Conservation (phyloP, 2,113 vertebrate genomes). For the Rhinoderma darwinii region DNA sequence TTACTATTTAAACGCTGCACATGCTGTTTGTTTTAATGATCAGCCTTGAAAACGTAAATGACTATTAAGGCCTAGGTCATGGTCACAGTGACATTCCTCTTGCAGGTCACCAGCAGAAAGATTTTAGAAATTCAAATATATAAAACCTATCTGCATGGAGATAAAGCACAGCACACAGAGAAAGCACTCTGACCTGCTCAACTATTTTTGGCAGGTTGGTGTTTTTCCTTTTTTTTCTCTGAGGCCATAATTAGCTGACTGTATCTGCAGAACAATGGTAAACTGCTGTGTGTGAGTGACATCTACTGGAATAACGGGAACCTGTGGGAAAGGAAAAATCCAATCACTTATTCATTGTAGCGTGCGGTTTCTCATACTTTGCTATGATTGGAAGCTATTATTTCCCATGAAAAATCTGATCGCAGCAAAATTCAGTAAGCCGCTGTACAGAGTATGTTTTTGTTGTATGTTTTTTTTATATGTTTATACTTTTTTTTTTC, state of each 20-base stretch:
- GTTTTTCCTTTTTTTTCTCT: not conserved
- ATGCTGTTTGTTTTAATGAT: conserved; percentile 15
- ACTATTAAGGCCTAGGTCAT: conserved; percentile 13
- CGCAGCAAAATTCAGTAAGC: not conserved
- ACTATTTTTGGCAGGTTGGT: conserved; percentile 48
- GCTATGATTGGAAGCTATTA: not conserved
- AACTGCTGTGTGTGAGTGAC: conserved; percentile 14
- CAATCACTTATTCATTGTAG: not conserved
- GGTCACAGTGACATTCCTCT: conserved; percentile 47
- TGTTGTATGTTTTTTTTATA: too few relatives aligned
- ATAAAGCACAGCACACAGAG: conserved; percentile 38
- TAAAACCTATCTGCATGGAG: conserved; percentile 43
- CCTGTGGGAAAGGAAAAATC: not conserved
- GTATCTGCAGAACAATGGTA: not conserved
- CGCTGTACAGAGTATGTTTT: too few relatives aligned
- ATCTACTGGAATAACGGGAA: conserved; percentile 33
- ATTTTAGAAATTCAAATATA: conserved; percentile 23
- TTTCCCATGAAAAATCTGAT: not conserved
- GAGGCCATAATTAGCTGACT: conserved; percentile 26
- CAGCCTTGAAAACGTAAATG: conserved; percentile 18
- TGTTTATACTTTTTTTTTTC: too few relatives aligned
- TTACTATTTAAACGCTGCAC: not conserved
- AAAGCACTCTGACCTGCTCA: conserved; percentile 37
- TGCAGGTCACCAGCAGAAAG: conserved; percentile 18
- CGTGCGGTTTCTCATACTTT: not conserved